phyloP scores from a whole-genome alignment of 2,113 vertebrate genomes.

The Cyprinodon brontotheroides region DNA sequence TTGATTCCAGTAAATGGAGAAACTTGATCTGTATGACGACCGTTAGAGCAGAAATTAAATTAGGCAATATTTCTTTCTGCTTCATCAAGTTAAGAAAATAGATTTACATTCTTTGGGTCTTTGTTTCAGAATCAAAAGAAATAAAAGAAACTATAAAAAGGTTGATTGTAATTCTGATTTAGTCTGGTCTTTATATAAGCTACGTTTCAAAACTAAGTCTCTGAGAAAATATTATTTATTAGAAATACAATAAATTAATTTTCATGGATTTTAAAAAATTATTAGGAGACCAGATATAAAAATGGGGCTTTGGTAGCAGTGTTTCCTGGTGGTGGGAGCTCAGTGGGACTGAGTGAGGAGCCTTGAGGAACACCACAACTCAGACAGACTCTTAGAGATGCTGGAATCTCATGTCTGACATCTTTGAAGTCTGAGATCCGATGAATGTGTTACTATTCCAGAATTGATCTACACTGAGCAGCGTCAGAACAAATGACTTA shows the following conservation, averaged over 20 bases:
- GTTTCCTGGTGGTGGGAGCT: too few relatives aligned
- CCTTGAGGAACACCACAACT: neutral
- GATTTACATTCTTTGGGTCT: neutral
- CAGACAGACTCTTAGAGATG: neutral
- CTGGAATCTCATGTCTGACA: too few relatives aligned
- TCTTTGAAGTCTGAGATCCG: too few relatives aligned
- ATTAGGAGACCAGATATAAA: too few relatives aligned
- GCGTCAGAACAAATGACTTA: too few relatives aligned
- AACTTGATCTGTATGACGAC: neutral
- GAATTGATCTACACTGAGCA: too few relatives aligned
- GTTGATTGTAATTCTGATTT: neutral
- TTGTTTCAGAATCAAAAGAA: neutral
- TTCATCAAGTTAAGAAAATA: neutral
- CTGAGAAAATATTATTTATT: too few relatives aligned
- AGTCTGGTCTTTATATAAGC: neutral
- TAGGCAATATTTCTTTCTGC: neutral
- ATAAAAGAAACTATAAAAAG: neutral
- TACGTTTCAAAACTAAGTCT: too few relatives aligned
- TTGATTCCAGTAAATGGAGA: conserved; percentile 16
- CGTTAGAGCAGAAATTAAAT: neutral
- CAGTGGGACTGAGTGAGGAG: neutral
- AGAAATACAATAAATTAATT: too few relatives aligned
- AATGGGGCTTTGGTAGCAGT: too few relatives aligned
- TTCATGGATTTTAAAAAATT: too few relatives aligned
- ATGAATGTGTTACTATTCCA: too few relatives aligned